phyloP scores from a whole-genome alignment of 1,140 invertebrate species.

The Lepidurus apus region DNA sequence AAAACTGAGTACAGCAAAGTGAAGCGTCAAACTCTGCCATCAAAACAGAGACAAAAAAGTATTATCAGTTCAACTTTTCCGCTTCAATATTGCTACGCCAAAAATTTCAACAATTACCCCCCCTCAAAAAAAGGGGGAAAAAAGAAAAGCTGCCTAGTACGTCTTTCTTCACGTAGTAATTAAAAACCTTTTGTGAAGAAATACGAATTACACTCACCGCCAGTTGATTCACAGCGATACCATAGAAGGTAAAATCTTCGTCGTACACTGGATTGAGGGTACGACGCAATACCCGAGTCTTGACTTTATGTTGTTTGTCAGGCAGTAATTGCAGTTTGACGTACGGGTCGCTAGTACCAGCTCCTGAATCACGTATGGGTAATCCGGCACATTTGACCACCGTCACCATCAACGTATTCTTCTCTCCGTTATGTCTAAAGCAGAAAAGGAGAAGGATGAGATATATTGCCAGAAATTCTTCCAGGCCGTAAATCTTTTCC shows the following conservation, averaged over 20 bases:
- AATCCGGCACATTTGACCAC: constrained; percentile 80
- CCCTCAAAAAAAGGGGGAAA: too few relatives aligned
- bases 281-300: constrained; percentile 86
- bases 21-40: constrained; percentile 71
- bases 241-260: constrained; percentile 95
- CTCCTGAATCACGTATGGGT: constrained; percentile 65
- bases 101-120: too few relatives aligned
- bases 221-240: constrained; percentile 75
- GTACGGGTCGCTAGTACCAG: constrained; percentile 76
- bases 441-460: constrained; percentile 23
- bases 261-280: constrained; percentile 90
- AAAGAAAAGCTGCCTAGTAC: too few relatives aligned
- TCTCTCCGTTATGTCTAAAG: constrained; percentile 72
- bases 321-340: constrained; percentile 89
- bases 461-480: too few relatives aligned
- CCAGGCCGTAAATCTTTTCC: not conserved
- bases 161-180: too few relatives aligned
- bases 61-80: too few relatives aligned
- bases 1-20: constrained; percentile 92
- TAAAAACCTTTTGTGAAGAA: too few relatives aligned
- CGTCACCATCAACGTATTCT: constrained; percentile 82
- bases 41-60: not conserved
- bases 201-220: constrained; percentile 45
- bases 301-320: constrained; percentile 91
- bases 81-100: too few relatives aligned